Evolutionary conservation across 2,113 vertebrate species (phyloP), one percentile per base, ranked within the genome.

Genomic region (Lanius collurio): DNA sequence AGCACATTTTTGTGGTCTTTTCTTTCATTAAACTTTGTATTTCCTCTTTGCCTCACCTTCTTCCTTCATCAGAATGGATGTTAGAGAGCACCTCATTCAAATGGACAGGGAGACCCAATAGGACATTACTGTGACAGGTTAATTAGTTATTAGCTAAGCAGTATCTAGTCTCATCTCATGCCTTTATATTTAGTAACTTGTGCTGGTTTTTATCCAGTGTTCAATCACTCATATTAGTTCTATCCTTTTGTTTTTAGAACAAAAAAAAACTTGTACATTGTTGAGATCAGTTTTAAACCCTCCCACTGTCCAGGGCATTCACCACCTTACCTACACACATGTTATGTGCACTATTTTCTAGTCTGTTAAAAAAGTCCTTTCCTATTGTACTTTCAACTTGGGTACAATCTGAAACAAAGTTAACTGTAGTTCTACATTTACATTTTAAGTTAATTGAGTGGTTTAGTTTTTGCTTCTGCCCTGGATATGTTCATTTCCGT

Each of bases 1-100:
- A 92, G 92, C 93, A 92, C 92, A 94, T 96, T 92, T 93, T 90
- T 96, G 68, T 78, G 26, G 49, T 37, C 27, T 91, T 93, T 60
- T 83, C 56, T 93, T 94, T 86, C 55, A 56, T 83, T 81, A 75
- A 70, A 60, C 50, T 68, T 90, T 83, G 79, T 74, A 74, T 67
- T 94, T 93, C 57, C 31, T 86, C 39, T 67, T 93, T 73, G 39
- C 41, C 56, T 89, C 49, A 68, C 47, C 28, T 93, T 91, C 55
- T 75, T 44, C 79, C 52, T 86, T 78, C 47, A 49, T 39, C 26
- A 42, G 50, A 6, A 62, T 57, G 14, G n/a, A 47, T 89, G 20
- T 77, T 47, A 42, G 49, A 70, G 31, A 35, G 39, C 5, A 1
- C 26, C 28, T 85, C 63, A 55, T 82, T 75, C 53, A 73, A 42